A percentile compares a stretch with the other conserved stretches of the same genome.
Conservation (phyloP, 2,888 invertebrate genomes). For the Nyleta sp. region DNA sequence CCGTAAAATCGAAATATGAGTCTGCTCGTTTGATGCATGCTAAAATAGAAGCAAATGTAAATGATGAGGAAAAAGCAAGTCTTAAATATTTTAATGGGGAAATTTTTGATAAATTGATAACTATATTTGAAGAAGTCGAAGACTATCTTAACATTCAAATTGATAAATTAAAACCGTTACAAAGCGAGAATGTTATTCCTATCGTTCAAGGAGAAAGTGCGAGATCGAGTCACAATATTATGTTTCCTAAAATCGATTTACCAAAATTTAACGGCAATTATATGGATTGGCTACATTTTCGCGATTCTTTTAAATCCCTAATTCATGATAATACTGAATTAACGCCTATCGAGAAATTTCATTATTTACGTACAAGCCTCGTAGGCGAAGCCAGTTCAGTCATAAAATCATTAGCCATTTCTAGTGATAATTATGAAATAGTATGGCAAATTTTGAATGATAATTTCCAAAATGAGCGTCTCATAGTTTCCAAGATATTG, state of each 20-base stretch:
- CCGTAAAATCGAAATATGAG: neutral
- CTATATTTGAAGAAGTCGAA: neutral
- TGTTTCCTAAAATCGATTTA: conserved; percentile 1
- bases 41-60: neutral
- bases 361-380: neutral
- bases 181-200: too few relatives aligned
- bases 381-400: conserved; percentile 1
- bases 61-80: neutral
- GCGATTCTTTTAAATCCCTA: conserved; percentile 4
- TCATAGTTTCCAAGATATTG: neutral
- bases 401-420: conserved; percentile 11
- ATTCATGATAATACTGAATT: neutral
- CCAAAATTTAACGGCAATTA: conserved; percentile 8
- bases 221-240: neutral
- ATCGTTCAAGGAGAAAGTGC: too few relatives aligned
- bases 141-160: neutral
- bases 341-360: conserved; percentile 1
- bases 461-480: conserved; percentile 13
- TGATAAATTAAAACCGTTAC: neutral
- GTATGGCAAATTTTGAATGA: conserved; percentile 9
- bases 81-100: neutral
- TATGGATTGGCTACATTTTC: neutral
- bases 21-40: neutral
- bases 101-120: neutral
- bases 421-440: conserved; percentile 3